A percentile compares a stretch with the other conserved stretches of the same genome.
Evolutionary conservation across 2,797 vertebrate genomes (phyloP).

Genomic region (Hippocampus kuda): DNA sequence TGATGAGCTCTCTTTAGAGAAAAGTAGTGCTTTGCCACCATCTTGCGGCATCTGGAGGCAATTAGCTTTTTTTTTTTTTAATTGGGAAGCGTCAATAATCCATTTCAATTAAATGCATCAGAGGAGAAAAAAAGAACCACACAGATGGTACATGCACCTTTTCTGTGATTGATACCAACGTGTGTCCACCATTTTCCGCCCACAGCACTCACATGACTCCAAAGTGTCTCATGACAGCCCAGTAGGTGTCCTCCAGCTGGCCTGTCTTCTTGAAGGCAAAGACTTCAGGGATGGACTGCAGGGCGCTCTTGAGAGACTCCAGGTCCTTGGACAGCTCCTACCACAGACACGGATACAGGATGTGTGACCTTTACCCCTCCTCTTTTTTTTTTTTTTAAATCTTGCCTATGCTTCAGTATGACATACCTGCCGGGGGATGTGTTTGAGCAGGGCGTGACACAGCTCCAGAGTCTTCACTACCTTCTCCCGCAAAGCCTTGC

Average conservation of each 20-base stretch:
- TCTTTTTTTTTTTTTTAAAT: neutral
- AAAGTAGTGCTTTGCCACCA: neutral
- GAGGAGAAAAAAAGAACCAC: no score
- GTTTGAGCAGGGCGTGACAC: slow-evolving; percentile 68
- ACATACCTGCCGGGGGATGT: slow-evolving; percentile 64
- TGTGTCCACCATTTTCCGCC: slow-evolving; percentile 65
- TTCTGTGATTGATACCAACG: no score
- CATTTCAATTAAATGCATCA: no score
- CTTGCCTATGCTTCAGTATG: neutral
- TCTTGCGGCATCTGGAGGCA: neutral
- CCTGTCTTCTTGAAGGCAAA: slow-evolving; percentile 58
- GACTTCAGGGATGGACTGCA: slow-evolving; percentile 54
- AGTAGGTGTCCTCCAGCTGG: slow-evolving; percentile 77
- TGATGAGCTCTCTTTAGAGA: neutral
- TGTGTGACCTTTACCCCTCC: no score
- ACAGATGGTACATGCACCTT: no score
- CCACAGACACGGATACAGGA: neutral
- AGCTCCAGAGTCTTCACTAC: slow-evolving; percentile 71
- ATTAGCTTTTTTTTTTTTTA: no score
- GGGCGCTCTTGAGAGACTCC: slow-evolving; percentile 49
- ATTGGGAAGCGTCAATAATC: no score
- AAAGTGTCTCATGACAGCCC: slow-evolving; percentile 79
- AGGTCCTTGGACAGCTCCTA: slow-evolving; percentile 72
- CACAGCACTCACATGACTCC: slow-evolving; percentile 72
- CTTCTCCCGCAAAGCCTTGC: slow-evolving; percentile 74